Conservation (phyloP, 2,113 vertebrate genomes). For the Catagonus wagneri region DNA sequence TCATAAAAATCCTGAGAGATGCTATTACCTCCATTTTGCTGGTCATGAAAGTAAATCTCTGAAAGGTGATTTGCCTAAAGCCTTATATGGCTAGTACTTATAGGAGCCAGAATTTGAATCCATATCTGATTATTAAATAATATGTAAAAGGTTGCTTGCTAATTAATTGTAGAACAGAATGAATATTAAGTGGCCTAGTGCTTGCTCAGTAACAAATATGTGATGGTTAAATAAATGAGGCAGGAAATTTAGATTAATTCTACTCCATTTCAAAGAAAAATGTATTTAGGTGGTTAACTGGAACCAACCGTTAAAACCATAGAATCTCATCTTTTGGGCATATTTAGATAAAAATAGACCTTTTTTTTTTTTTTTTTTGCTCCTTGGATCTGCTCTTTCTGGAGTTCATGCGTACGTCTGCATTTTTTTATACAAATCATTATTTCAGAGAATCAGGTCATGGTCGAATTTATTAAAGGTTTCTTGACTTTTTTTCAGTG, state of each 20-base stretch:
- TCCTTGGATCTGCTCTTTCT: neutral
- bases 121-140: neutral
- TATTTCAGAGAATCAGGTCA: neutral
- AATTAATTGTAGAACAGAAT: neutral
- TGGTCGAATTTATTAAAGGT: neutral
- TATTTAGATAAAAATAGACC: neutral
- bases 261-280: neutral
- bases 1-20: conserved; percentile 18
- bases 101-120: neutral
- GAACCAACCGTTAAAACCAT: neutral
- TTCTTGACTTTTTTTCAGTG: neutral
- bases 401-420: neutral
- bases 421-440: neutral
- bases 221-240: neutral
- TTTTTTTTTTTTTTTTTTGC: neutral
- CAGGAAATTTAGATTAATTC: conserved; percentile 18
- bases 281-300: neutral
- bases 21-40: neutral
- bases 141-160: neutral
- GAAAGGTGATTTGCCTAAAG: neutral
- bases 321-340: neutral
- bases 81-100: neutral
- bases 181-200: neutral
- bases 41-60: neutral
- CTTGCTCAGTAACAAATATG: neutral